phyloP scores from a whole-genome alignment of 2,888 invertebrate species.

The Tenodera sinensis region DNA sequence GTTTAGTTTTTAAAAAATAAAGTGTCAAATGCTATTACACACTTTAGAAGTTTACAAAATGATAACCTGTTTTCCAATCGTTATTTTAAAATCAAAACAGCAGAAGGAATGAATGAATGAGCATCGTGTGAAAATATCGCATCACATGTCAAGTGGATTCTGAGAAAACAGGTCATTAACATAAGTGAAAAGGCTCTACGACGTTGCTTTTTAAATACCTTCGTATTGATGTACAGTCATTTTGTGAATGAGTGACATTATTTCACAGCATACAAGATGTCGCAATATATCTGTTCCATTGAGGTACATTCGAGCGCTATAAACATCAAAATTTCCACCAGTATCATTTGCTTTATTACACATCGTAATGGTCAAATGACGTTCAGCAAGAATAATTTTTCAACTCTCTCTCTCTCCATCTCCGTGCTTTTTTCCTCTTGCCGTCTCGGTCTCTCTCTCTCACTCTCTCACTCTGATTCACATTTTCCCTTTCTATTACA shows the following conservation, averaged over 20 bases:
- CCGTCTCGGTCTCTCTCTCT: not conserved
- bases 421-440: not conserved
- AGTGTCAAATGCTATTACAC: too few relatives aligned
- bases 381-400: not conserved
- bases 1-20: too few relatives aligned
- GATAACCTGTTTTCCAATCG: too few relatives aligned
- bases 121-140: too few relatives aligned
- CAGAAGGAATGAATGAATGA: too few relatives aligned
- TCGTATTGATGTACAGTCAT: not conserved
- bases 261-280: not conserved
- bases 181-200: too few relatives aligned
- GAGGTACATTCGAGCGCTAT: not conserved
- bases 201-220: too few relatives aligned
- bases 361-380: not conserved
- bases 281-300: not conserved
- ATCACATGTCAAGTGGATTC: too few relatives aligned
- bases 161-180: too few relatives aligned
- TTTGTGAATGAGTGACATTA: not conserved
- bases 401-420: not conserved
- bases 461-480: not conserved
- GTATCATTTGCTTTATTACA: not conserved
- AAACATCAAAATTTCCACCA: not conserved
- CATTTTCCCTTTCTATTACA: not conserved
- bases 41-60: too few relatives aligned
- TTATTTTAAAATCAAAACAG: too few relatives aligned